These are phyloP conservation scores for Phalloptychus januarius DNA, from an alignment of 2,797 vertebrate genomes.

Conservation along the genomic window DNA sequence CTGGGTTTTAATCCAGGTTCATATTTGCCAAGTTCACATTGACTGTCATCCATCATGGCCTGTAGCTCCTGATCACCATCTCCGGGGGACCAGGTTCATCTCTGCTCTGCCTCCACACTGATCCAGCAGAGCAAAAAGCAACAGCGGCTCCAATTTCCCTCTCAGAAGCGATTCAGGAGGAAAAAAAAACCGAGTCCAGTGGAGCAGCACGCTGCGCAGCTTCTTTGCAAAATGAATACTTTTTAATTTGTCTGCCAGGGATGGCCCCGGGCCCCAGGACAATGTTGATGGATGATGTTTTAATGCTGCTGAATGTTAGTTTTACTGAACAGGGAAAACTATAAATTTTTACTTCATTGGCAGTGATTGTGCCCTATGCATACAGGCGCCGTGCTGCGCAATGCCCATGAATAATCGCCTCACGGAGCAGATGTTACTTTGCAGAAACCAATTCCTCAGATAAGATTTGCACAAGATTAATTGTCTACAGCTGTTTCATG, in stretches of 20 bases:
- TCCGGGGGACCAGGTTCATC: constrained; percentile 74
- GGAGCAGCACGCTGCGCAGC: constrained; percentile 85
- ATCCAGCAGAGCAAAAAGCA: constrained; percentile 57
- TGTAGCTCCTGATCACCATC: constrained; percentile 64
- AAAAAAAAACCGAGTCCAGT: constrained; percentile 67
- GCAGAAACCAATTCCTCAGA: constrained; percentile 95
- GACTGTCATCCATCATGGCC: constrained; percentile 59
- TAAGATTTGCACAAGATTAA: constrained; percentile 99
- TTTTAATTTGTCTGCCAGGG: constrained; percentile 93
- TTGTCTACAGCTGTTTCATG: constrained; percentile 99
- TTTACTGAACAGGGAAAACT: constrained; percentile 99
- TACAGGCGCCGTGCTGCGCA: constrained; percentile 86
- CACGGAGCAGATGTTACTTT: constrained; percentile 94
- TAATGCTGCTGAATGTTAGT: constrained; percentile 99
- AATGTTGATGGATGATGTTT: constrained; percentile 99
- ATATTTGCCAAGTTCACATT: constrained; percentile 62
- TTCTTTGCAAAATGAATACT: constrained; percentile 94
- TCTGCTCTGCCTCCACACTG: constrained; percentile 57
- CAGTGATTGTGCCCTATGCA: constrained; percentile 94
- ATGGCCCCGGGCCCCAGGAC: constrained; percentile 86
- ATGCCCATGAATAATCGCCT: constrained; percentile 95
- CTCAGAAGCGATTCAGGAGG: constrained; percentile 55
- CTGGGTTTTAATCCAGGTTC: constrained; percentile 60
- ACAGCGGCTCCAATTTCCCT: constrained; percentile 80
- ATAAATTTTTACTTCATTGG: constrained; percentile 99